Conservation (phyloP, 37 sponge, comb jelly and placozoan genomes). For the Halichondria panicea region DNA sequence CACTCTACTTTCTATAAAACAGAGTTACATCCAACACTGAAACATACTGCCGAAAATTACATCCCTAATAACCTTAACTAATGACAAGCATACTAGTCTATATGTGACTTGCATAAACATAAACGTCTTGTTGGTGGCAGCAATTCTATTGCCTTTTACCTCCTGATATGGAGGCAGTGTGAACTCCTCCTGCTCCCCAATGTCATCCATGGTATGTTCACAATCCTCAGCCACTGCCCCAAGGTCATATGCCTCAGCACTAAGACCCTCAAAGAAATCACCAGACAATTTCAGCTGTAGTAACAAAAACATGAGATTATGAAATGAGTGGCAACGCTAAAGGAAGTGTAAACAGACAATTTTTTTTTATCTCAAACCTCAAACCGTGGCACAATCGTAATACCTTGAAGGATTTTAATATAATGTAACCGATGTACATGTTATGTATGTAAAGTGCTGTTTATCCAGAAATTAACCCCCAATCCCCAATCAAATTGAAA, state of each 20-base stretch:
- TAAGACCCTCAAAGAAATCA: conserved; percentile 12
- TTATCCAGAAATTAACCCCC: not conserved
- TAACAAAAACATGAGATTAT: not conserved
- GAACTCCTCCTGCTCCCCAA: not conserved
- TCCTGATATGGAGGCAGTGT: conserved; percentile 13
- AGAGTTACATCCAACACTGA: too few species aligned
- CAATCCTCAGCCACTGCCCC: conserved; percentile 32
- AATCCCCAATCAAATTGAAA: not conserved
- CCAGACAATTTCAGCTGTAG: conserved; percentile 21
- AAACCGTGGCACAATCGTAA: not conserved
- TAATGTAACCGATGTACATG: not conserved
- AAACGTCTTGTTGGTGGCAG: not conserved
- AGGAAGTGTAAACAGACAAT: not conserved
- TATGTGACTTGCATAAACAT: too few species aligned
- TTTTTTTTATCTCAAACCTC: not conserved
- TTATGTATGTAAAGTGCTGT: not conserved
- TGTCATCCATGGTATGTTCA: not conserved
- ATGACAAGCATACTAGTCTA: too few species aligned
- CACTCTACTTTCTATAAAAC: too few species aligned
- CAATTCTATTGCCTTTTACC: too few species aligned
- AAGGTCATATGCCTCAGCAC: conserved; percentile 27
- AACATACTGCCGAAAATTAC: too few species aligned
- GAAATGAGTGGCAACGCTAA: not conserved
- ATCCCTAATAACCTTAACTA: too few species aligned
- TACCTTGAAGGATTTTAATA: not conserved